Percentiles rank a stretch among this genome's conserved stretches.
Evolutionary conservation across 2,888 invertebrate species (phyloP).

Genomic region (Chrysopilus asiliformis): DNA sequence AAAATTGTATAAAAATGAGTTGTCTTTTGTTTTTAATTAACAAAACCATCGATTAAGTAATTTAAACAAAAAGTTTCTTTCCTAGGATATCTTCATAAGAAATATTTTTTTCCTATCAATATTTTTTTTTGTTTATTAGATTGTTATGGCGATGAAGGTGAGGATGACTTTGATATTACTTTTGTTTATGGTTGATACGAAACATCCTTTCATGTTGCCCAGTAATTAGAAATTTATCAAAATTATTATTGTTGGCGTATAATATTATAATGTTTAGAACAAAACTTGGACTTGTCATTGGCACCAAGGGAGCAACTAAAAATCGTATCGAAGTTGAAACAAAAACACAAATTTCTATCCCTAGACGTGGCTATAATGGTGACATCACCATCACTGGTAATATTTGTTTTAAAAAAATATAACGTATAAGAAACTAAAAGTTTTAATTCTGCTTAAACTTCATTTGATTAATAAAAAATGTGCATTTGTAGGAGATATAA

Average conservation of each 20-base stretch:
- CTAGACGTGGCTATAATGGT: conserved; percentile 51
- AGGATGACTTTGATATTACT: conserved; percentile 39
- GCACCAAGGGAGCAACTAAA: conserved; percentile 59
- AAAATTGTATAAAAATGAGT: conserved; percentile 23
- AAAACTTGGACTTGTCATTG: conserved; percentile 61
- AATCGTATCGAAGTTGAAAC: conserved; percentile 66
- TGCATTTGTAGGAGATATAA: conserved; percentile 37
- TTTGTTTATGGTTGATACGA: conserved; percentile 41
- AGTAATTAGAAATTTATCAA: conserved; percentile 35
- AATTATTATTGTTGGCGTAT: conserved; percentile 12
- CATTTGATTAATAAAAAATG: no score
- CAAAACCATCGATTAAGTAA: no score
- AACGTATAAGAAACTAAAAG: no score
- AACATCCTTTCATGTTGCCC: conserved; percentile 47
- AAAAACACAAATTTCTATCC: conserved; percentile 57
- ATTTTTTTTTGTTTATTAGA: conserved; percentile 5
- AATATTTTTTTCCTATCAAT: background rate
- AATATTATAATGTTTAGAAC: conserved; percentile 38
- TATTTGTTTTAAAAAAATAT: no score
- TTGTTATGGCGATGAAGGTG: conserved; percentile 31
- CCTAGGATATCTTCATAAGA: background rate
- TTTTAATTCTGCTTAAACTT: no score
- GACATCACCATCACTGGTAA: conserved; percentile 45
- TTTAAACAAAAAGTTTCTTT: background rate
- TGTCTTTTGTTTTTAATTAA: no score